phyloP scores from a whole-genome alignment of 1,140 invertebrate genomes.

The Elysia chlorotica region DNA sequence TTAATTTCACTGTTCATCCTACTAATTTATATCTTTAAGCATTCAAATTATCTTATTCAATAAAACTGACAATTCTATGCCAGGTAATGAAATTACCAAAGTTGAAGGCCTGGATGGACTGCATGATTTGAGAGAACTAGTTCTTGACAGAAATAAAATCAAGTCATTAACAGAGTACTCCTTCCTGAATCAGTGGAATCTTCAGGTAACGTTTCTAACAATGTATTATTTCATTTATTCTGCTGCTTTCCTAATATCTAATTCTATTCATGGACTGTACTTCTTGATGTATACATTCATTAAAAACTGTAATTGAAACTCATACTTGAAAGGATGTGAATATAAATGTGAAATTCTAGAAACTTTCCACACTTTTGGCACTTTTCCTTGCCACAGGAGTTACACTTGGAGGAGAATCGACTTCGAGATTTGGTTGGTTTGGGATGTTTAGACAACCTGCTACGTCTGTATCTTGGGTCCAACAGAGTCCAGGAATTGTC shows the following conservation, averaged over 20 bases:
- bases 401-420: conserved; percentile 62
- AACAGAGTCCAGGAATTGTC: conserved; percentile 59
- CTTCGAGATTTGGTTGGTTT: conserved; percentile 52
- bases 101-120: conserved; percentile 59
- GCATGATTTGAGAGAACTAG: conserved; percentile 58
- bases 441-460: conserved; percentile 50
- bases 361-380: too few species aligned
- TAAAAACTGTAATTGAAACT: too few species aligned
- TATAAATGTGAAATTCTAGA: too few species aligned
- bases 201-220: conserved; percentile 40
- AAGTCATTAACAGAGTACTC: conserved; percentile 53
- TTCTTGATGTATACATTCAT: too few species aligned
- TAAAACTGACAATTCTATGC: too few species aligned
- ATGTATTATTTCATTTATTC: neutral
- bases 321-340: too few species aligned
- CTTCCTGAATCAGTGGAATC: conserved; percentile 57
- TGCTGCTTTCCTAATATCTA: too few species aligned
- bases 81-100: conserved; percentile 60
- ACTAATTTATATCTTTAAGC: neutral
- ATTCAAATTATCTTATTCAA: too few species aligned
- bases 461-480: conserved; percentile 59
- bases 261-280: too few species aligned
- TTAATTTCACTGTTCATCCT: neutral
- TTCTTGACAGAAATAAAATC: conserved; percentile 62
- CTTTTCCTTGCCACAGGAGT: conserved; percentile 54